Conservation (phyloP, 2,888 invertebrate species). For the Trachelus iudaicus region DNA sequence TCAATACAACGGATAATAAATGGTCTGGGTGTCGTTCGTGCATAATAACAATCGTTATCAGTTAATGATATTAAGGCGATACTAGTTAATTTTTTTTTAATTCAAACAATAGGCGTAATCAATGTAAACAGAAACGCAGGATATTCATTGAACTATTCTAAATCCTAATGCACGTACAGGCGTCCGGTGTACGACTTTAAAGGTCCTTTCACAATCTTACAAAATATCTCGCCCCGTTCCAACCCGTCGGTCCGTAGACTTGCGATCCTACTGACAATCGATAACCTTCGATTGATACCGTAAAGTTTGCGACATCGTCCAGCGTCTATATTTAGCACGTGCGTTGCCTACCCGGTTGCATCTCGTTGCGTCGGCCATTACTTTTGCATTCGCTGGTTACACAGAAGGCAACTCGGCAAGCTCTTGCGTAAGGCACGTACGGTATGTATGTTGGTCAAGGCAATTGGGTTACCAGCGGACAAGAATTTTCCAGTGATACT, state of each 20-base stretch:
- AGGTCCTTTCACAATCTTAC: neutral
- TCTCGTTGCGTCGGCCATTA: neutral
- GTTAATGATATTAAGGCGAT: neutral
- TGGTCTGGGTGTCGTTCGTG: neutral
- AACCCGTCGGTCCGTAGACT: neutral
- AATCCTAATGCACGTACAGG: neutral
- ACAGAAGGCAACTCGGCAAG: neutral
- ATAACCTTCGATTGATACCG: neutral
- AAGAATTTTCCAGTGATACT: slow-evolving; percentile 15
- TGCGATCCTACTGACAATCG: neutral
- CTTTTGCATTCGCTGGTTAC: neutral
- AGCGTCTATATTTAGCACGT: neutral
- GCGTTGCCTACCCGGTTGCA: neutral
- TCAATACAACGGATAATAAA: neutral
- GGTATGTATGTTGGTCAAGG: slow-evolving; percentile 58
- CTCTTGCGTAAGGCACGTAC: neutral
- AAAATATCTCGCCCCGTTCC: neutral
- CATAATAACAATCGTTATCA: neutral
- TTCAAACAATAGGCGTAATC: neutral
- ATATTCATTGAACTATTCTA: too few species aligned
- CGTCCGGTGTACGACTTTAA: neutral
- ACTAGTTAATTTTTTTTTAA: neutral
- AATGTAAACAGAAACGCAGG: neutral
- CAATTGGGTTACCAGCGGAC: slow-evolving; percentile 51
- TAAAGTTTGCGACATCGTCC: neutral